Evolutionary conservation across 2,797 vertebrate genomes (phyloP).

Genomic region (Acanthopagrus latus): DNA sequence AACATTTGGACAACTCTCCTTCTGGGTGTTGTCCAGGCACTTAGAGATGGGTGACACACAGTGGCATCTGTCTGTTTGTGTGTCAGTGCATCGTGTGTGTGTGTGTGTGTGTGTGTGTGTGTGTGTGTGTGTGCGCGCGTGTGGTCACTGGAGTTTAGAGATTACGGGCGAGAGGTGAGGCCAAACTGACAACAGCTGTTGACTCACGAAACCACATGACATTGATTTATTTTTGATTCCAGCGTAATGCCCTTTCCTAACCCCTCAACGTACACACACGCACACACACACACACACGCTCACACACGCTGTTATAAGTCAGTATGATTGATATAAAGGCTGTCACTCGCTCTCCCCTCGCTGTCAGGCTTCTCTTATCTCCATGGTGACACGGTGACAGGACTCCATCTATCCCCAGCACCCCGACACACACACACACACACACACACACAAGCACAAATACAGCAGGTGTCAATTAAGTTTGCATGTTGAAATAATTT

Average conservation of each 20-base stretch:
- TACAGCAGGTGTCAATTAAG: constrained; percentile 34
- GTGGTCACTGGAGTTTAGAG: constrained; percentile 76
- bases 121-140: too few species aligned
- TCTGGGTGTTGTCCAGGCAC: constrained; percentile 71
- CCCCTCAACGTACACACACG: constrained; percentile 52
- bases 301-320: constrained; percentile 66
- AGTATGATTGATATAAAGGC: constrained; percentile 83
- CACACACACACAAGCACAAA: constrained; percentile 23
- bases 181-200: constrained; percentile 79
- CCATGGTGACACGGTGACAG: constrained; percentile 81
- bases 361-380: constrained; percentile 82
- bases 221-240: constrained; percentile 82
- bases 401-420: constrained; percentile 73
- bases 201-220: constrained; percentile 74
- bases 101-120: constrained; percentile 23
- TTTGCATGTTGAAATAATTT: constrained; percentile 41
- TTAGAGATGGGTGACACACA: constrained; percentile 76
- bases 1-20: constrained; percentile 77
- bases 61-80: constrained; percentile 71
- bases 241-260: constrained; percentile 71
- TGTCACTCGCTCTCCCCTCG: constrained; percentile 74
- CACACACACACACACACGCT: constrained; percentile 30
- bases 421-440: constrained; percentile 31
- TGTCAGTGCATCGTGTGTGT: constrained; percentile 36
- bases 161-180: constrained; percentile 77